phyloP scores from a whole-genome alignment of 2,888 invertebrate species.

The Protophormia terraenovae region DNA sequence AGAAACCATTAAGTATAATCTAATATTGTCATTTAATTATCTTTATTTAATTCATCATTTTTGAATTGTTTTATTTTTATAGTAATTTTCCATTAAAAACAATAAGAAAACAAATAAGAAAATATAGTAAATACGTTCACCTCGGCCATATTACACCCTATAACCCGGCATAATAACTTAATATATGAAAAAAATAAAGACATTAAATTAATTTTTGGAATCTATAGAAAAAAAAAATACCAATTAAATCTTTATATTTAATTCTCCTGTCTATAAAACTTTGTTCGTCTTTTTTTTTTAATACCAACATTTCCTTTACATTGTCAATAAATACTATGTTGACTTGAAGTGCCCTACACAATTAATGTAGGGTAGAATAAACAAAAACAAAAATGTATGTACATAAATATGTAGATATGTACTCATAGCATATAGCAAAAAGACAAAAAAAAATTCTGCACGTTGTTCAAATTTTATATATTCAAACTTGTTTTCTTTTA shows the following conservation, averaged over 20 bases:
- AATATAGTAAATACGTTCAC: too few species aligned
- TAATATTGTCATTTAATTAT: background rate
- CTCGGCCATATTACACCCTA: too few species aligned
- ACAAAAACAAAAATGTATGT: background rate
- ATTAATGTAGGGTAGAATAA: background rate
- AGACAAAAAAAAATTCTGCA: slow-evolving; percentile 20
- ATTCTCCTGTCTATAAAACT: too few species aligned
- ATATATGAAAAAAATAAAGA: too few species aligned
- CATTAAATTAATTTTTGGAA: too few species aligned
- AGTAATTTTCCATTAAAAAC: background rate
- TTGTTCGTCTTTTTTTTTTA: too few species aligned
- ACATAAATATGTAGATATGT: background rate
- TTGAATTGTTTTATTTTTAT: background rate
- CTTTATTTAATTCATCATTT: background rate
- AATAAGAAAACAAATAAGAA: background rate
- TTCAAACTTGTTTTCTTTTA: slow-evolving; percentile 17
- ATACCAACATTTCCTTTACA: background rate
- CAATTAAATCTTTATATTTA: too few species aligned
- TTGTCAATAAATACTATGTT: background rate
- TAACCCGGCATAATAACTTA: too few species aligned
- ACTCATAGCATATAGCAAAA: background rate
- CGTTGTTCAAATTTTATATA: slow-evolving; percentile 12
- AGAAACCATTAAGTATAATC: background rate
- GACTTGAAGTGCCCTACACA: background rate
- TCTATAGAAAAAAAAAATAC: too few species aligned